A percentile compares a stretch with the other conserved stretches of the same genome.
Conservation (phyloP, 2,113 vertebrate species). For the Podarcis raffonei region DNA sequence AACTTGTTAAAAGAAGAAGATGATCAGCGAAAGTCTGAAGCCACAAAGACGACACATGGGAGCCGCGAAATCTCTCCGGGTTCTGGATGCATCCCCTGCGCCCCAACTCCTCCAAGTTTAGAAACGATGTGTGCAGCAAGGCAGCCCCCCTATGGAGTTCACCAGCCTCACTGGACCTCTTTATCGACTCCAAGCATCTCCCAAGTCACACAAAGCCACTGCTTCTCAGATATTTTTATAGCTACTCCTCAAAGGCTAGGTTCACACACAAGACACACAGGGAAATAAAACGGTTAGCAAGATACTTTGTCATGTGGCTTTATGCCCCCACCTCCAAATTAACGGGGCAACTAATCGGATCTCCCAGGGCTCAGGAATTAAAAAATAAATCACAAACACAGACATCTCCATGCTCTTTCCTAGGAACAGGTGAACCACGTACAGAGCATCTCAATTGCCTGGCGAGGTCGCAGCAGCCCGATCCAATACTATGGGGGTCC, state of each 20-base stretch:
- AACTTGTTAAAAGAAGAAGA: background rate
- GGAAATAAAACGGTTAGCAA: conserved; percentile 26
- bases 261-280: conserved; percentile 28
- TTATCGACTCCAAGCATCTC: conserved; percentile 18
- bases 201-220: conserved; percentile 10
- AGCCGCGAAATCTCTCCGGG: conserved; percentile 14
- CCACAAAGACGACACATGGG: conserved; percentile 1
- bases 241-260: conserved; percentile 41
- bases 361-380: background rate
- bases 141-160: background rate
- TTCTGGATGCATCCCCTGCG: conserved; percentile 17
- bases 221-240: conserved; percentile 57
- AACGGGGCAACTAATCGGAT: background rate
- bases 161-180: conserved; percentile 15
- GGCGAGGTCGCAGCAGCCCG: background rate
- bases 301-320: background rate
- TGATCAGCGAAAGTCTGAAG: conserved; percentile 32
- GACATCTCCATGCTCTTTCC: fast-evolving
- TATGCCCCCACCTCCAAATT: background rate
- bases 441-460: background rate
- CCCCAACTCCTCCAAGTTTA: conserved; percentile 28
- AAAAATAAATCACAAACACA: background rate
- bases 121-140: background rate
- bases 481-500: background rate
- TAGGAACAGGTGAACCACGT: conserved; percentile 13